phyloP scores from a whole-genome alignment of 2,888 invertebrate species.

The Sussaba pulchella region DNA sequence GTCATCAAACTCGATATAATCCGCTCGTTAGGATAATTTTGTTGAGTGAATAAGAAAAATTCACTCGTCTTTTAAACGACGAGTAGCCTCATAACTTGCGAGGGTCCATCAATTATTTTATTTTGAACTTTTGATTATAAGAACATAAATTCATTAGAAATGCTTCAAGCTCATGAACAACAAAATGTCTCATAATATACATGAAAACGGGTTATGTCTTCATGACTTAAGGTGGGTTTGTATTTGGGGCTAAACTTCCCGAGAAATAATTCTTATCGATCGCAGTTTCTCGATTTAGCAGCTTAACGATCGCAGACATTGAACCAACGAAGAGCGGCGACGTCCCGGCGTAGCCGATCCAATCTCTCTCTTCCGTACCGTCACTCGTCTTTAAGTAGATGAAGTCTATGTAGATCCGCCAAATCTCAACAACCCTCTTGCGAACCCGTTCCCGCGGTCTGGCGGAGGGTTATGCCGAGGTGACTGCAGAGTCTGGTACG shows the following conservation, averaged over 20 bases:
- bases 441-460: constrained; percentile 15
- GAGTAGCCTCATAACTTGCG: too few species aligned
- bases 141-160: too few species aligned
- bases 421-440: constrained; percentile 14
- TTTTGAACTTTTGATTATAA: too few species aligned
- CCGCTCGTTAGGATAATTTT: too few species aligned
- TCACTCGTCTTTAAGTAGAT: constrained; percentile 46
- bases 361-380: neutral
- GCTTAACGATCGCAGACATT: neutral
- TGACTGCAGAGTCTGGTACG: constrained; percentile 5
- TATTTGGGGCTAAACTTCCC: neutral
- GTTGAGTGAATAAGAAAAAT: too few species aligned
- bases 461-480: constrained; percentile 14
- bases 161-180: too few species aligned
- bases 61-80: too few species aligned
- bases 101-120: too few species aligned
- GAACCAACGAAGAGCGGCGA: neutral
- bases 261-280: neutral
- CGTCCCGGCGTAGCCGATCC: neutral
- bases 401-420: constrained; percentile 44
- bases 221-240: neutral
- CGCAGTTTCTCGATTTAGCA: neutral
- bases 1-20: too few species aligned
- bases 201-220: neutral
- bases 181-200: neutral